Evolutionary conservation across 1,140 invertebrate species (phyloP).

Genomic region (Polypedilum pembai): DNA sequence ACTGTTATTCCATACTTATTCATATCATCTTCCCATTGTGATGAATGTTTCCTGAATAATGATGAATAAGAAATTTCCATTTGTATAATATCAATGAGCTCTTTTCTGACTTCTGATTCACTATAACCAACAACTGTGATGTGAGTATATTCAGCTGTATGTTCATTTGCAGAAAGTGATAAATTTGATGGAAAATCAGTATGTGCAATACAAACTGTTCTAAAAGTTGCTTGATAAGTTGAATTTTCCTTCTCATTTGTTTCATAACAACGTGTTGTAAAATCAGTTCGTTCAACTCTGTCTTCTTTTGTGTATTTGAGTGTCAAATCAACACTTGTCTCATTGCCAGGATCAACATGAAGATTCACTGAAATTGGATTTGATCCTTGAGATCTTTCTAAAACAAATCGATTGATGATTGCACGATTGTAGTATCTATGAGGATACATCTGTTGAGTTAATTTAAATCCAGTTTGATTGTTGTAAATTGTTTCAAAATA

Average conservation of each 20-base stretch:
- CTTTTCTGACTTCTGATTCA: background rate
- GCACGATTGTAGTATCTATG: slow-evolving; percentile 46
- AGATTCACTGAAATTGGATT: background rate
- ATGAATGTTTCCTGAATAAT: background rate
- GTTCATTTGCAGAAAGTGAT: slow-evolving; percentile 41
- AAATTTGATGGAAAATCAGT: slow-evolving; percentile 45
- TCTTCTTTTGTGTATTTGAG: background rate
- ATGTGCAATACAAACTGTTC: slow-evolving; percentile 45
- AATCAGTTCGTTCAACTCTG: background rate
- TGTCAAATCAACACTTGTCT: background rate
- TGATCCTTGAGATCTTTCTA: background rate
- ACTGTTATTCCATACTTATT: background rate
- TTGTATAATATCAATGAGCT: background rate
- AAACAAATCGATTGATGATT: slow-evolving; percentile 45
- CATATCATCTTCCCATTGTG: background rate
- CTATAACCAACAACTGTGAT: background rate
- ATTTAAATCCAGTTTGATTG: slow-evolving; percentile 37
- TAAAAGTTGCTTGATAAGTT: slow-evolving; percentile 43
- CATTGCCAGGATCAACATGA: background rate
- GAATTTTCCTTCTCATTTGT: slow-evolving; percentile 33
- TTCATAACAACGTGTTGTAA: background rate
- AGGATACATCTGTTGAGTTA: slow-evolving; percentile 46
- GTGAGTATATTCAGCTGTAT: background rate
- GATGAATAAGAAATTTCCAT: background rate
- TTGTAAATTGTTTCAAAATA: slow-evolving; percentile 44